These are phyloP conservation scores for Pararge aegeria DNA, from an alignment of 1,140 invertebrate genomes.

Conservation along the genomic window DNA sequence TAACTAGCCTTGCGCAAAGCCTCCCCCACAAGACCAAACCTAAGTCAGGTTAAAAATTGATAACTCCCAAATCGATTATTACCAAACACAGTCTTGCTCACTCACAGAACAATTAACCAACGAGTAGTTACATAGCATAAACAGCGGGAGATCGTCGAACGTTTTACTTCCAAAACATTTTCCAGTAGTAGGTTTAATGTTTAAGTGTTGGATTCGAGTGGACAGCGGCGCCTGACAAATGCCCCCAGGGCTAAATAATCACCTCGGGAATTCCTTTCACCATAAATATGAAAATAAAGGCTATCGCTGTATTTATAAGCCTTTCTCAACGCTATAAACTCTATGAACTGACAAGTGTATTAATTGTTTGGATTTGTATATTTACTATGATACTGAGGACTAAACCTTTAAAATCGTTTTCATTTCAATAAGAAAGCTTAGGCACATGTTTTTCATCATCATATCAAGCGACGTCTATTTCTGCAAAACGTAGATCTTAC, in stretches of 20 bases:
- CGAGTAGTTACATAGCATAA: no score
- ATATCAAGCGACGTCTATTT: no score
- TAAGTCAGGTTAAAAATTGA: no score
- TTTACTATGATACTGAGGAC: neutral
- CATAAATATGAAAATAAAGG: constrained; percentile 29
- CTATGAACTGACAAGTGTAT: constrained; percentile 18
- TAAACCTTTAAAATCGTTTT: neutral
- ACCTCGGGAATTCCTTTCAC: constrained; percentile 32
- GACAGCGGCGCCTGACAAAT: constrained; percentile 12
- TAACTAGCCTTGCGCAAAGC: no score
- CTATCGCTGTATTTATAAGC: constrained; percentile 25
- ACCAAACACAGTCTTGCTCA: no score
- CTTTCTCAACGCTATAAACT: constrained; percentile 23
- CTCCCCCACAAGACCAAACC: no score
- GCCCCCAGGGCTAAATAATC: constrained; percentile 29
- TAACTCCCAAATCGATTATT: no score
- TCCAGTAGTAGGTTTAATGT: constrained; percentile 2
- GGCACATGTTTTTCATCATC: no score
- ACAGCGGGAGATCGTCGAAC: neutral
- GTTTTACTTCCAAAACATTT: neutral
- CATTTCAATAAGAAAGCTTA: no score
- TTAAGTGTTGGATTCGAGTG: constrained; percentile 1
- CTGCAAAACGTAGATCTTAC: no score
- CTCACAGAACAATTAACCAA: no score
- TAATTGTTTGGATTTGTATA: constrained; percentile 4